phyloP scores from a whole-genome alignment of 2,888 invertebrate species.

The Scaptomyza tumidula region DNA sequence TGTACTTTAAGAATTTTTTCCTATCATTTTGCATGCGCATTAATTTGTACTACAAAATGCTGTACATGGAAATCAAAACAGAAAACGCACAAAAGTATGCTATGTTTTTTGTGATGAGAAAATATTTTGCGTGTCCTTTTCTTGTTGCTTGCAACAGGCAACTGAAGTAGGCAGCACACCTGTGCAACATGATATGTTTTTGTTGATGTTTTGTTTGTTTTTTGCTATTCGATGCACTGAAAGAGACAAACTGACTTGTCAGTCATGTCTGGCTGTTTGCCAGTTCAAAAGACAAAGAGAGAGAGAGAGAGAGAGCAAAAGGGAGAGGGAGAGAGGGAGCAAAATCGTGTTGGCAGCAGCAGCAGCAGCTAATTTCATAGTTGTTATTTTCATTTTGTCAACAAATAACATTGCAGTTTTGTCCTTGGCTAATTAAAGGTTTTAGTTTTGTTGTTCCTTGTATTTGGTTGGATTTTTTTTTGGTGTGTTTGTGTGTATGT shows the following conservation, averaged over 20 bases:
- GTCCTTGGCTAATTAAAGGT: slow-evolving; percentile 60
- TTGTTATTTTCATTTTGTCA: slow-evolving; percentile 33
- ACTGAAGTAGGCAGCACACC: slow-evolving; percentile 24
- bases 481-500: slow-evolving; percentile 1
- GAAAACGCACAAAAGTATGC: slow-evolving; percentile 4
- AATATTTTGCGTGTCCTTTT: neutral
- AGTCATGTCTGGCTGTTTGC: slow-evolving; percentile 56
- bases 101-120: neutral
- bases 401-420: slow-evolving; percentile 21
- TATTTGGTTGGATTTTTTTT: slow-evolving; percentile 5
- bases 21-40: slow-evolving; percentile 2
- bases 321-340: too few relatives aligned
- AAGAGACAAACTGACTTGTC: slow-evolving; percentile 15
- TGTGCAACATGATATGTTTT: slow-evolving; percentile 22
- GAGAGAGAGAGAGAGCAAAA: neutral
- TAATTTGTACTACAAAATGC: slow-evolving; percentile 7
- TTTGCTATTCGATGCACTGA: neutral
- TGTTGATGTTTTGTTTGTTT: neutral
- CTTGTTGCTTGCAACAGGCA: neutral
- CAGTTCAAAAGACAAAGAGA: slow-evolving; percentile 1
- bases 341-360: neutral
- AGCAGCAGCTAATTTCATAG: neutral
- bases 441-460: neutral
- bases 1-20: neutral
- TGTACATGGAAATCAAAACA: slow-evolving; percentile 7